Conservation (phyloP, 2,113 vertebrate species). For the Holacanthus passer region DNA sequence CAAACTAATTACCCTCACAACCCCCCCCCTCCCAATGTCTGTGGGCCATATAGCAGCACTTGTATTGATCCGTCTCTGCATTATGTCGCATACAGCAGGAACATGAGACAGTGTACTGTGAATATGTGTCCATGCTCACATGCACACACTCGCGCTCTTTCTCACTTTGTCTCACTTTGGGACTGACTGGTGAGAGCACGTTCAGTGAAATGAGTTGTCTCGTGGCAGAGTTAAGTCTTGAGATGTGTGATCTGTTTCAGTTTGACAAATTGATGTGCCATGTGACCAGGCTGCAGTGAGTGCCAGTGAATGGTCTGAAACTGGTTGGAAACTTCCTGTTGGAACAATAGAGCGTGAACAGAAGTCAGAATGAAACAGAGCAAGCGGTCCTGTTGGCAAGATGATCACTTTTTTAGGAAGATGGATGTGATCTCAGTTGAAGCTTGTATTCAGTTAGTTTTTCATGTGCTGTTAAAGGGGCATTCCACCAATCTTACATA, state of each 20-base stretch:
- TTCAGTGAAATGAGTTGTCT: background rate
- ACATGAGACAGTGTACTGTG: background rate
- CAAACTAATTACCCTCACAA: constrained; percentile 65
- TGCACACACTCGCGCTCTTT: background rate
- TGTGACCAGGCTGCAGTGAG: background rate
- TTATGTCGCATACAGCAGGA: constrained; percentile 39
- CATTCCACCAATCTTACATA: too few species aligned
- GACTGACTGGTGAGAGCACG: background rate
- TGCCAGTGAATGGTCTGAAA: background rate
- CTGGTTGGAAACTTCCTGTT: background rate
- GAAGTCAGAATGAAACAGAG: background rate
- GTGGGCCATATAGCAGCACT: constrained; percentile 29
- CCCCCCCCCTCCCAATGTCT: constrained; percentile 36
- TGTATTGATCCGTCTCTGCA: constrained; percentile 64
- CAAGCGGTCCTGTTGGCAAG: background rate
- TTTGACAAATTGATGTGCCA: background rate
- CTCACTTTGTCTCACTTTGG: background rate
- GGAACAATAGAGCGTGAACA: background rate
- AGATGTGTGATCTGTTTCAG: constrained; percentile 1
- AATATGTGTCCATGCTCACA: background rate
- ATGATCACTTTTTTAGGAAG: background rate
- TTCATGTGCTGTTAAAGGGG: too few species aligned
- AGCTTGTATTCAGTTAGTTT: too few species aligned
- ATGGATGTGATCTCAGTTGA: too few species aligned
- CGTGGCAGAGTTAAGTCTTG: background rate